A percentile compares a stretch with the other conserved stretches of the same genome.
phyloP scores from a whole-genome alignment of 2,888 invertebrate genomes.

The Meandrusa payeni region DNA sequence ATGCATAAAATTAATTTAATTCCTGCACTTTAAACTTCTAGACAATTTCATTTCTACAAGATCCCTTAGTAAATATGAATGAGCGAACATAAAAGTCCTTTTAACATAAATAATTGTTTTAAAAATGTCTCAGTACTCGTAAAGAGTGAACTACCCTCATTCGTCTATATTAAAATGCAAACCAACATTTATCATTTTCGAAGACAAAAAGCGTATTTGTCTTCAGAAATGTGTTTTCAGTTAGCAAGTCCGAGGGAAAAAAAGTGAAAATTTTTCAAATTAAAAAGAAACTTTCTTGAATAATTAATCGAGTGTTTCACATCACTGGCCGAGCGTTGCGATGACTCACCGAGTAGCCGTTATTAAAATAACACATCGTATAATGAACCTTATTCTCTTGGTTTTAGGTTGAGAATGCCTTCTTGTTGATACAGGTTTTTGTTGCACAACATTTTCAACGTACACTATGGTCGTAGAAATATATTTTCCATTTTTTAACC shows the following conservation, averaged over 20 bases:
- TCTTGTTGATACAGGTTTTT: constrained; percentile 28
- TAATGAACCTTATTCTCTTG: background rate
- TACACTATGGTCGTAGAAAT: too few species aligned
- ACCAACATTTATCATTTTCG: constrained; percentile 16
- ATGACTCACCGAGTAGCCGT: constrained; percentile 45
- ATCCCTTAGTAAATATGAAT: constrained; percentile 1
- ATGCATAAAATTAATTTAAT: too few species aligned
- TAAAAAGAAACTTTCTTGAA: constrained; percentile 27
- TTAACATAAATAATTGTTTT: constrained; percentile 3
- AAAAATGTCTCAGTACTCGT: constrained; percentile 6
- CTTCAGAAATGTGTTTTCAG: constrained; percentile 16
- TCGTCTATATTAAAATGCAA: constrained; percentile 9
- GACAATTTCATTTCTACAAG: too few species aligned
- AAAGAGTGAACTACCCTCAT: constrained; percentile 1
- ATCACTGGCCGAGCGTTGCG: constrained; percentile 36
- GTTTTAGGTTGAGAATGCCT: constrained; percentile 14
- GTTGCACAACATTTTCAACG: constrained; percentile 20
- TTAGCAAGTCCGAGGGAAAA: constrained; percentile 14
- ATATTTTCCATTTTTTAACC: too few species aligned
- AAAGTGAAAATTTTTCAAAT: constrained; percentile 17
- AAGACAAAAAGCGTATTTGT: constrained; percentile 17
- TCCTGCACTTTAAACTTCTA: background rate
- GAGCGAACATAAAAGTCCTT: background rate
- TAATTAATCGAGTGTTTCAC: constrained; percentile 30
- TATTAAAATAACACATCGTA: constrained; percentile 10